A percentile compares a stretch with the other conserved stretches of the same genome.
Evolutionary conservation across 92 coral and sea anemone genomes (phyloP).

Genomic region (Meandrina meandrites): DNA sequence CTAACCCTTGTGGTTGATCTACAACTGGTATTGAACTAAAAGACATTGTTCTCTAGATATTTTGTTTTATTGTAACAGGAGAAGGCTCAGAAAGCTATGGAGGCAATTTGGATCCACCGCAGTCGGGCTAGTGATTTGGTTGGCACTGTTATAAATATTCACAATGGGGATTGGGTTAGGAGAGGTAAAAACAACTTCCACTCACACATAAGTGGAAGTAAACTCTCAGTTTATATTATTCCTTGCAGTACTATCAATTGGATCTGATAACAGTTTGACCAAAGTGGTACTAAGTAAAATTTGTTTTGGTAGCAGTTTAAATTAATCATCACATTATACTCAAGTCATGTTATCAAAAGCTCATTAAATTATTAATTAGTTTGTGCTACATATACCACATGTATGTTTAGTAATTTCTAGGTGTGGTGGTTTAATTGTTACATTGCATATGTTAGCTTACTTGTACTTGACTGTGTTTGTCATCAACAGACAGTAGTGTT

Average conservation of each 20-base stretch:
- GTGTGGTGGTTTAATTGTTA: too few relatives aligned
- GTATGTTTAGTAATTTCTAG: too few relatives aligned
- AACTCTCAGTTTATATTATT: neutral
- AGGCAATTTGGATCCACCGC: conserved; percentile 92
- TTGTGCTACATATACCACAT: too few relatives aligned
- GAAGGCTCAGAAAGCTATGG: conserved; percentile 97
- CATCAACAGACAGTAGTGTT: conserved; percentile 90
- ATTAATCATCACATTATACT: too few relatives aligned
- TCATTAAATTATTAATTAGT: too few relatives aligned
- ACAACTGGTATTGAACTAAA: neutral
- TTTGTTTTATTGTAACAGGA: conserved; percentile 45
- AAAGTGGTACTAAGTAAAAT: too few relatives aligned
- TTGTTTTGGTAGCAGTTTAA: too few relatives aligned
- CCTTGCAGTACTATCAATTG: too few relatives aligned
- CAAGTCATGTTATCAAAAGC: too few relatives aligned
- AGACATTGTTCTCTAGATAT: neutral
- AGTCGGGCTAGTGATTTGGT: conserved; percentile 96
- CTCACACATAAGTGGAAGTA: neutral
- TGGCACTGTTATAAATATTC: conserved; percentile 97
- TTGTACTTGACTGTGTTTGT: neutral
- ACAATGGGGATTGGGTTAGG: conserved; percentile 99
- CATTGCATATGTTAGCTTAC: too few relatives aligned
- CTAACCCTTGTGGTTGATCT: too few relatives aligned
- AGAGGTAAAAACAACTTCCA: conserved; percentile 67
- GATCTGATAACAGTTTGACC: too few relatives aligned